Evolutionary conservation across 1,140 invertebrate species (phyloP), one percentile per base, ranked within the genome.

Genomic region (Oreohelix idahoensis): DNA sequence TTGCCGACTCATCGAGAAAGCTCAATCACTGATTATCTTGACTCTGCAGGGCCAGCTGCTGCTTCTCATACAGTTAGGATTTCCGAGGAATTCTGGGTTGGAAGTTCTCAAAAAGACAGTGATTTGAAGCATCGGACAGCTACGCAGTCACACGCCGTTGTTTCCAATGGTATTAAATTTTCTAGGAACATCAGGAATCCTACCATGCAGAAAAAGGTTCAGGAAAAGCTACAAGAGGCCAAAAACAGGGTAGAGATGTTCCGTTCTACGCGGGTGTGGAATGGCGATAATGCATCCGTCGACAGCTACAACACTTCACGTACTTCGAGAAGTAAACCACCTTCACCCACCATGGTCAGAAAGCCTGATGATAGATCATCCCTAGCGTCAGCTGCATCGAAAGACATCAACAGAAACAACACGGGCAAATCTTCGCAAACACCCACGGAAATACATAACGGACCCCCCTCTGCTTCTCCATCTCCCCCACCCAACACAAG

Each of bases 181-280:
- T 66, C 77, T 45, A 66, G 10, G 53, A 81, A 81, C 45, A 81
- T 81, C 32, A n/a, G 38, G 23, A 81, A 81, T 71, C 79, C 79
- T 1, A 29, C n/a, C 1, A 29, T 81, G 36, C 45, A 51, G 45
- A 81, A 71, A n/a, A 81, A 71, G 32, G 10, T 36, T 17, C 66
- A 81, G 29, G 45, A 81, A 0, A 81, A 71, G 36, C 69, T 70
- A 0, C 39, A 70, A 5, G 39, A 73, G 23, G 42, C 26, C 32
- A 11, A 38, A 26, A 45, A 49, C 17, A 81, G 38, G 32, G 36
- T 32, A 1, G 77, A 79, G 1, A 36, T 63, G 51, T 66, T 39
- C 36, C 38, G 35, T 1, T 79, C 77, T 17, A 63, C 51, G 0
- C 63, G 63, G 32, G 8, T 66, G 20, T 4, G 4, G 23, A 58